Evolutionary conservation across 2,888 invertebrate species (phyloP).

Genomic region (Troglohyphantes excavatus): DNA sequence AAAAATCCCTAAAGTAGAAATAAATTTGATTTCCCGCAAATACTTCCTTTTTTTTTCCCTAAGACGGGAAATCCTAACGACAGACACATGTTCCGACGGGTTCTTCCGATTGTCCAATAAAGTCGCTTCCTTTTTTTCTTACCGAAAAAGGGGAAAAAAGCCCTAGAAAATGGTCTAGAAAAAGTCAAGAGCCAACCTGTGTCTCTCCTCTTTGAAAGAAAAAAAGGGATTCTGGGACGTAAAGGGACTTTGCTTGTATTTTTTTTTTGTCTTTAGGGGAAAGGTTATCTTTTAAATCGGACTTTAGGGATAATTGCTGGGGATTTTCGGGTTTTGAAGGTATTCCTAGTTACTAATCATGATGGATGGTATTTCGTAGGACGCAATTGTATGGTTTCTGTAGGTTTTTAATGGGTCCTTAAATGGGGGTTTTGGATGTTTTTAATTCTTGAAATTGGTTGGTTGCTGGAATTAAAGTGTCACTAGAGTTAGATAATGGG

Average conservation of each 20-base stretch:
- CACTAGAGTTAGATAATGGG: too few relatives aligned
- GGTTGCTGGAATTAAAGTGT: too few relatives aligned
- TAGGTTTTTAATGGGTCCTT: neutral
- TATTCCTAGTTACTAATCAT: neutral
- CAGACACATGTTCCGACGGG: constrained; percentile 33
- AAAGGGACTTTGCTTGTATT: neutral
- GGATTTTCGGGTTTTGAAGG: neutral
- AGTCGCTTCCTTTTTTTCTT: constrained; percentile 18
- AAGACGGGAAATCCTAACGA: constrained; percentile 35
- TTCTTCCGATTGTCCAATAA: constrained; percentile 22
- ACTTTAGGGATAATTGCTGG: neutral
- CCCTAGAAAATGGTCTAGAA: neutral
- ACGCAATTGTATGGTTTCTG: too few relatives aligned
- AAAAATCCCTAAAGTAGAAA: constrained; percentile 28
- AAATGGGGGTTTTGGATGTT: neutral
- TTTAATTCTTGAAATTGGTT: too few relatives aligned
- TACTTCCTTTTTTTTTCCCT: neutral
- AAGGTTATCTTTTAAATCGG: neutral
- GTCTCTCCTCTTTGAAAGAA: neutral
- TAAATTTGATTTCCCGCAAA: constrained; percentile 30
- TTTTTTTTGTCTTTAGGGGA: neutral
- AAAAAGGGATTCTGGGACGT: neutral
- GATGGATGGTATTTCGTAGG: too few relatives aligned
- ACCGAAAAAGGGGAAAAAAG: neutral
- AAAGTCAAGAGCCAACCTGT: neutral